A percentile compares a stretch with the other conserved stretches of the same genome.
These are phyloP conservation scores for Sylvia borin DNA, from an alignment of 2,797 vertebrate species.

Conservation along the genomic window DNA sequence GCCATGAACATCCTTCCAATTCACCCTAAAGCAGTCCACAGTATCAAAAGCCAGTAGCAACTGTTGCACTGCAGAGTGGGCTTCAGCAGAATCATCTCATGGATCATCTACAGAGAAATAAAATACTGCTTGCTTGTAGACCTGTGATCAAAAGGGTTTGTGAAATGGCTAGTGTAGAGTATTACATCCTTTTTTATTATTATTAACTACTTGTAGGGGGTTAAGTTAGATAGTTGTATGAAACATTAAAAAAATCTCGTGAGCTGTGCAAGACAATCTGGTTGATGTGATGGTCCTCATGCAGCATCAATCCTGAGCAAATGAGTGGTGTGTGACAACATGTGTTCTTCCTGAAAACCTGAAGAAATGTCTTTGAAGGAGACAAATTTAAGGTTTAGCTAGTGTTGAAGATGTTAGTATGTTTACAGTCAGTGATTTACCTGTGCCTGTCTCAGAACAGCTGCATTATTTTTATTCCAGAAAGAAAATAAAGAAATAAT, in stretches of 20 bases:
- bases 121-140: not conserved
- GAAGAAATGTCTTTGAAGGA: not conserved
- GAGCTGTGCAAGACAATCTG: not conserved
- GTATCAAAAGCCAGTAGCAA: not conserved
- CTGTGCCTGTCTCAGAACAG: not conserved
- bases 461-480: not conserved
- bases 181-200: not conserved
- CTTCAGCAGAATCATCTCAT: not conserved
- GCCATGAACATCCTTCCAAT: not conserved
- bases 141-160: not conserved
- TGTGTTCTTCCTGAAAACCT: not conserved
- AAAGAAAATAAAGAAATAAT: not conserved
- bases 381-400: not conserved
- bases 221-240: not conserved
- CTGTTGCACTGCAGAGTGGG: not conserved
- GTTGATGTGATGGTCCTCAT: rapidly evolving
- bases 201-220: not conserved
- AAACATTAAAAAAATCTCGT: not conserved
- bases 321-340: not conserved
- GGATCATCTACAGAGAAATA: not conserved
- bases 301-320: not conserved
- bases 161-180: not conserved
- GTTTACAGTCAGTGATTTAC: not conserved
- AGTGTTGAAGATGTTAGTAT: not conserved
- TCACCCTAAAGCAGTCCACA: not conserved